Percentiles rank a stretch among this genome's conserved stretches.
These are phyloP conservation scores for Lasioglossum albipes DNA, from an alignment of 1,140 invertebrate genomes.

Conservation along the genomic window DNA sequence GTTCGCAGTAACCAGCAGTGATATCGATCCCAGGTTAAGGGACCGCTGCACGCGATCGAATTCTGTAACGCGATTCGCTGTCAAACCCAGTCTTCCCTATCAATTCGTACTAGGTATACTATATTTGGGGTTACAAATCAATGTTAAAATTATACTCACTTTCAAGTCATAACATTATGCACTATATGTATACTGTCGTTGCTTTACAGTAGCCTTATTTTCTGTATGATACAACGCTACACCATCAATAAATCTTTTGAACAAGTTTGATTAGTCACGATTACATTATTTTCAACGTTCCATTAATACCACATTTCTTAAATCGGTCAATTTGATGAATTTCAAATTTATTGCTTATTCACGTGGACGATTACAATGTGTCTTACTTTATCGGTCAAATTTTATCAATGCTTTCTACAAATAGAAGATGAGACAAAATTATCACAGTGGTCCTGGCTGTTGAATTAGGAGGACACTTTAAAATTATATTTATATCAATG, in stretches of 20 bases:
- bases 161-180: neutral
- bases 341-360: too few species aligned
- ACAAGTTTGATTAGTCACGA: neutral
- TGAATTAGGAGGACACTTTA: too few species aligned
- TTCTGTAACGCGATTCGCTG: slow-evolving; percentile 63
- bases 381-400: too few species aligned
- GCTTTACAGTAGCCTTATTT: neutral
- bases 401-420: too few species aligned
- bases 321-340: too few species aligned
- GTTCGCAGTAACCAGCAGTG: slow-evolving; percentile 72
- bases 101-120: slow-evolving; percentile 29
- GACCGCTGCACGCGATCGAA: slow-evolving; percentile 74
- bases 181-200: neutral
- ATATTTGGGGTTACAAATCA: slow-evolving; percentile 17
- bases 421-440: too few species aligned
- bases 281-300: too few species aligned
- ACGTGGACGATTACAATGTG: too few species aligned
- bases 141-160: neutral
- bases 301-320: too few species aligned
- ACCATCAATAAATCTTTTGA: neutral
- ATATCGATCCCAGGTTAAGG: slow-evolving; percentile 74
- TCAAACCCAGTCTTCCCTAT: slow-evolving; percentile 42
- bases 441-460: too few species aligned
- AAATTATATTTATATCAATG: too few species aligned
- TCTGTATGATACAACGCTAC: neutral